phyloP scores from a whole-genome alignment of 1,140 invertebrate genomes.

The Probaryconus sp. region DNA sequence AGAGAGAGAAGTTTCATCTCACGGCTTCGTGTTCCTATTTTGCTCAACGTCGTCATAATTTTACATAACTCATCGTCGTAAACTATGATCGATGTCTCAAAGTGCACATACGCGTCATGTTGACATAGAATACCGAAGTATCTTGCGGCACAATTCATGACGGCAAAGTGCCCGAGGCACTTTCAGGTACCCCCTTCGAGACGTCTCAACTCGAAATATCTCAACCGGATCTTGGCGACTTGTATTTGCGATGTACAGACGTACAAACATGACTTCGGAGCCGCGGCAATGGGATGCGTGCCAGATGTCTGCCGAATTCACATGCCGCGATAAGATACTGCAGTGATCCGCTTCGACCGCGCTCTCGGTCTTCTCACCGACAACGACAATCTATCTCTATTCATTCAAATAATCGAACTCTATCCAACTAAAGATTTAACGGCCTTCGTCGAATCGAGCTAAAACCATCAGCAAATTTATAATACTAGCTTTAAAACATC shows the following conservation, averaged over 20 bases:
- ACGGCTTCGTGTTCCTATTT: no score
- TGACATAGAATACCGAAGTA: constrained; percentile 33
- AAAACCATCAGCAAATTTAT: no score
- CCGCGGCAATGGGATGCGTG: constrained; percentile 49
- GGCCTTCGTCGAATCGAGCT: no score
- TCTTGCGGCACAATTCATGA: constrained; percentile 27
- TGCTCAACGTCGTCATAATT: constrained; percentile 7
- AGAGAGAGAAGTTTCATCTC: no score
- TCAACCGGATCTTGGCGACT: constrained; percentile 32
- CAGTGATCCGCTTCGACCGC: constrained; percentile 20
- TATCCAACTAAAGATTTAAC: no score
- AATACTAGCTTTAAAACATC: no score
- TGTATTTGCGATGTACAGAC: constrained; percentile 46
- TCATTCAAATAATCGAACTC: no score
- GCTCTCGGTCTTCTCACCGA: no score
- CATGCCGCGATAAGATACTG: constrained; percentile 19
- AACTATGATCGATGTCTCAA: constrained; percentile 36
- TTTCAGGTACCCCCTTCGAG: constrained; percentile 40
- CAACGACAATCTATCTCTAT: no score
- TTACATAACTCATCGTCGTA: constrained; percentile 30
- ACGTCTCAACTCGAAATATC: constrained; percentile 34
- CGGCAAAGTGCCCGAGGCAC: constrained; percentile 13
- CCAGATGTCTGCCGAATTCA: constrained; percentile 49
- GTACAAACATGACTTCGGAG: constrained; percentile 23
- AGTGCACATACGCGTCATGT: constrained; percentile 26